Percentiles rank a stretch among this genome's conserved stretches.
phyloP scores from a whole-genome alignment of 2,113 vertebrate genomes.

The Nothoprocta pentlandii region DNA sequence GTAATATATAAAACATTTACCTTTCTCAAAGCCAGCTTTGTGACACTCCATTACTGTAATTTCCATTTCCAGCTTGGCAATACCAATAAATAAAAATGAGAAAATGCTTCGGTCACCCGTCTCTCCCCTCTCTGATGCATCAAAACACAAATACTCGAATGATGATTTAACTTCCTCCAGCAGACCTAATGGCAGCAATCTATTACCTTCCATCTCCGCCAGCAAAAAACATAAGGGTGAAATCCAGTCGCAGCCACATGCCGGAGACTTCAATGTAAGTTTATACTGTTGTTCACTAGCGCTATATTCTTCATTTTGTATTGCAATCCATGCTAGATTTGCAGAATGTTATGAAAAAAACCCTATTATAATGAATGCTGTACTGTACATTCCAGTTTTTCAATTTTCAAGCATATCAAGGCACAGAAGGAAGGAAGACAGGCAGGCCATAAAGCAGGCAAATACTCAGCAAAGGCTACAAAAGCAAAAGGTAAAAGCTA shows the following conservation, averaged over 20 bases:
- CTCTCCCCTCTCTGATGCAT: slow-evolving; percentile 86
- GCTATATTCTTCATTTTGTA: slow-evolving; percentile 19
- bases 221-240: slow-evolving; percentile 81
- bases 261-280: slow-evolving; percentile 78
- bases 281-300: neutral
- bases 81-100: slow-evolving; percentile 88
- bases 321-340: neutral
- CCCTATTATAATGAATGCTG: neutral
- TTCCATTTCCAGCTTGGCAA: slow-evolving; percentile 83
- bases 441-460: neutral
- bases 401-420: neutral
- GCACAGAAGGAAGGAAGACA: neutral
- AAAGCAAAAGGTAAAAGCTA: slow-evolving; percentile 28
- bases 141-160: slow-evolving; percentile 81
- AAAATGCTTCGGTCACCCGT: slow-evolving; percentile 86
- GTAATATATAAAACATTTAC: slow-evolving; percentile 68
- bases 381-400: neutral
- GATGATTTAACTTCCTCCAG: slow-evolving; percentile 81
- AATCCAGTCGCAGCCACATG: slow-evolving; percentile 70
- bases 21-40: slow-evolving; percentile 63
- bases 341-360: neutral
- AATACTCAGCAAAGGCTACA: neutral
- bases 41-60: slow-evolving; percentile 75
- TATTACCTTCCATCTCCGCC: slow-evolving; percentile 77
- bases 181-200: slow-evolving; percentile 71